A percentile compares a stretch with the other conserved stretches of the same genome.
Evolutionary conservation across 2,113 vertebrate genomes (phyloP).

Genomic region (Epinephelus fuscoguttatus): DNA sequence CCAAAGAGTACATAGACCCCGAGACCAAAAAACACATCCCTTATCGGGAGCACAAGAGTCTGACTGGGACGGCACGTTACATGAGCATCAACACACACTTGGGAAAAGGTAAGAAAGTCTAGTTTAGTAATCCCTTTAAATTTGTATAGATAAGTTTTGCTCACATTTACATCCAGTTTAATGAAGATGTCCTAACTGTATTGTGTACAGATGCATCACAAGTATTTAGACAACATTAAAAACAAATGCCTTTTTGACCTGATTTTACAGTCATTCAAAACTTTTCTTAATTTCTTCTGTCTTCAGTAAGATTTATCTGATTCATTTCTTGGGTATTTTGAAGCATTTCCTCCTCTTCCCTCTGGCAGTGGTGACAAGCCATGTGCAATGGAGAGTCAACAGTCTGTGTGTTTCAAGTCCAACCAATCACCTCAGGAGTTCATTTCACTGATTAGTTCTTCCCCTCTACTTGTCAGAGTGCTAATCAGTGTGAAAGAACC

Average conservation of each 20-base stretch:
- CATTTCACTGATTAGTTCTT: slow-evolving; percentile 30
- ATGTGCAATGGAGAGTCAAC: slow-evolving; percentile 6
- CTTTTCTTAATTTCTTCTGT: neutral
- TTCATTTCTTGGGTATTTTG: neutral
- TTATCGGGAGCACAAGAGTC: slow-evolving; percentile 99
- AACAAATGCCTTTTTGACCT: neutral
- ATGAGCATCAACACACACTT: slow-evolving; percentile 99
- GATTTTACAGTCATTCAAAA: neutral
- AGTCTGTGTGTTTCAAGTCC: slow-evolving; percentile 9
- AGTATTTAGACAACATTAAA: neutral
- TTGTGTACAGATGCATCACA: neutral
- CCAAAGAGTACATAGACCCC: slow-evolving; percentile 99
- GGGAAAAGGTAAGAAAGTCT: slow-evolving; percentile 89
- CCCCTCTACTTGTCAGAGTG: neutral
- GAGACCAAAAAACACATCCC: slow-evolving; percentile 99
- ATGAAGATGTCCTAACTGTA: neutral
- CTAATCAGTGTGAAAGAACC: slow-evolving; percentile 35
- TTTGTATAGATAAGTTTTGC: neutral
- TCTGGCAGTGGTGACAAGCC: neutral
- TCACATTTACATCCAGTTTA: neutral
- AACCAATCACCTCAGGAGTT: slow-evolving; percentile 2
- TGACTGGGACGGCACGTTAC: slow-evolving; percentile 97
- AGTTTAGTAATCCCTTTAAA: neutral
- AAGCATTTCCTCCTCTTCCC: neutral
- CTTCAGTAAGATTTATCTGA: neutral